Base-by-base conservation (phyloP, 2,113 vertebrate species). In the Hepsetus odoe region DNA sequence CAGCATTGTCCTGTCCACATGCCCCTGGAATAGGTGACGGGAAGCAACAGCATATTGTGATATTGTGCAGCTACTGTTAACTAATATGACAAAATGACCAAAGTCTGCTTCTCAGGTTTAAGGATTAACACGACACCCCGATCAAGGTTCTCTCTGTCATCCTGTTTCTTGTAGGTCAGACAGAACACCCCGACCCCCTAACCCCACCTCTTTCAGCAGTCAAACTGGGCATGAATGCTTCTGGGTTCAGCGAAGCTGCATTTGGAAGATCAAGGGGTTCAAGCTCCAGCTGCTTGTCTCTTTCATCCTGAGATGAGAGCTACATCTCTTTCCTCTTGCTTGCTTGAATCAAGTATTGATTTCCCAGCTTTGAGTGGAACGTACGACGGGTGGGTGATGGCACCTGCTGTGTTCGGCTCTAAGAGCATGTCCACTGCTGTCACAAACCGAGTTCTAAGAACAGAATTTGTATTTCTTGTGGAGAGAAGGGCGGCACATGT, bases 341-440 rank as follows among this genome's bases (percentile, higher is more conserved):
- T 28, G n/a, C 58, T n/a, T 76, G 76, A 66, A 75, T 71, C 65
- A 46, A 80, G 33, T 76, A 83, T 72, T 66, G 77, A 68, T 46
- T 40, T 72, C 16, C 5, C 1, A n/a, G 40, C 40, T 20, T 33
- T 46, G 68, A 76, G 49, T 38, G 44, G 22, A 59, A 33, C 11
- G 38, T 44, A 22, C 66, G 32, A 70, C 18, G 46, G 67, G 46
- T 33, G 26, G 64, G 62, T 79, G 49, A 70, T 65, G 51, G 18
- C 55, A 42, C 30, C 62, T 1, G 24, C 32, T 32, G 24, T 46
- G 58, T 55, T 69, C 62, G 49, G 42, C n/a, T 80, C 55, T 40
- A 20, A 46, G 22, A 64, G 12, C 61, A 35, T 28, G 18, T 74
- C 22, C 49, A 68, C 13, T 64, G 22, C 5, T 64, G 24, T 62